Evolutionary conservation across 1,140 invertebrate genomes (phyloP), one percentile per base, ranked within the genome.

Genomic region (Drosophila bocqueti): DNA sequence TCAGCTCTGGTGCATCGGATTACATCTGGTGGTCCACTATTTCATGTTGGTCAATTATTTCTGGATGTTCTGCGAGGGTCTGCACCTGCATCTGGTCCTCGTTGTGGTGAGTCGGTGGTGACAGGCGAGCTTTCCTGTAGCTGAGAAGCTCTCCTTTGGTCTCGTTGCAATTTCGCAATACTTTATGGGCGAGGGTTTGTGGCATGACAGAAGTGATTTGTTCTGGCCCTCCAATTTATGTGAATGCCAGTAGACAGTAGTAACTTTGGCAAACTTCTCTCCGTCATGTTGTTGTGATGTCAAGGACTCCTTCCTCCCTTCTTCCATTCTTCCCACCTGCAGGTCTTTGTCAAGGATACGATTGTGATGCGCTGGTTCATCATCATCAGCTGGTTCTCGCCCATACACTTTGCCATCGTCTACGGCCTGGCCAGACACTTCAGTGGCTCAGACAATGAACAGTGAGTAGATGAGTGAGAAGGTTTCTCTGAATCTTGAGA

Each of bases 31-130:
- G 11, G 95, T 96, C 1, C 96, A 98, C 79, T 98, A 98, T 92
- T 96, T 97, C 83, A 95, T 98, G 92, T 93, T 98, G 46, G 96
- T 96, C 57, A 98, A 97, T 93, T 98, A 98, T 93, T 96, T 97
- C 79, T 99, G 98, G 98, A 97, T 97, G 96, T 95, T 98, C 76
- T 97, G 96, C 84, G 97, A 98, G 93, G 97, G 97, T 1, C 94
- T 99, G 15, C 98, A 98, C 93, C 94, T 99, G 4, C 97, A 98
- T 91, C 96, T 97, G 0, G 93, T 98, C 3, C 94, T 99, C 0
- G 97, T 98, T 15, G 93, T 95, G 72, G 95, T 94, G 90, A 91
- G 93, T 54, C 18, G 5, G 29, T 29, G 29, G 5, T 52, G 50
- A 34, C 40, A 36, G 13, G 26, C 26, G 36, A 16, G 24, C 34